phyloP scores from a whole-genome alignment of 1,140 invertebrate species.

The Drosophila athabasca region DNA sequence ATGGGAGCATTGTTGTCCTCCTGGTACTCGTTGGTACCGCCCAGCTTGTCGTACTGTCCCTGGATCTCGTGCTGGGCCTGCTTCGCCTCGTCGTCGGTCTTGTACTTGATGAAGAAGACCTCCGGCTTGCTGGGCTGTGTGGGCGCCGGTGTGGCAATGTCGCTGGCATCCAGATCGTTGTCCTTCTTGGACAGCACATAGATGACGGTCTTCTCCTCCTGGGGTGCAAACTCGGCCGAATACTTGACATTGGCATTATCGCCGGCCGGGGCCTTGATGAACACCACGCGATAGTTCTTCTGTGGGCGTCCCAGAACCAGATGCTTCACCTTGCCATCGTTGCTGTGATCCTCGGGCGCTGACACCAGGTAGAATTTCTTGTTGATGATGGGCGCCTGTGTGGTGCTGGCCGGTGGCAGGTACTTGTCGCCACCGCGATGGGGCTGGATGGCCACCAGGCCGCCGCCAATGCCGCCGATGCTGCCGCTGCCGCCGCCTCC shows the following conservation, averaged over 20 bases:
- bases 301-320: slow-evolving; percentile 85
- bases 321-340: slow-evolving; percentile 71
- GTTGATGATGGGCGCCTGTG: slow-evolving; percentile 71
- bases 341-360: slow-evolving; percentile 76
- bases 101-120: slow-evolving; percentile 91
- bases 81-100: slow-evolving; percentile 86
- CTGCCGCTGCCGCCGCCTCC: not conserved
- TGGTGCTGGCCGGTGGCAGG: slow-evolving; percentile 72
- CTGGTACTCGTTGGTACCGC: slow-evolving; percentile 76
- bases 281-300: slow-evolving; percentile 94
- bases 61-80: slow-evolving; percentile 82
- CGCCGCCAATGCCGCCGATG: not conserved
- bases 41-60: slow-evolving; percentile 81
- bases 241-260: slow-evolving; percentile 85
- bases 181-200: slow-evolving; percentile 93
- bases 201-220: slow-evolving; percentile 93
- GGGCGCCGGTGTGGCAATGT: slow-evolving; percentile 89
- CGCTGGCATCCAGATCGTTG: slow-evolving; percentile 85
- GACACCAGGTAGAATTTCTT: slow-evolving; percentile 83
- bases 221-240: slow-evolving; percentile 78
- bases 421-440: slow-evolving; percentile 80
- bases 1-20: slow-evolving; percentile 77
- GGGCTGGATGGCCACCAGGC: slow-evolving; percentile 29
- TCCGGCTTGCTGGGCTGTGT: slow-evolving; percentile 90
- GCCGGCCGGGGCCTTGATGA: slow-evolving; percentile 92